phyloP scores from a whole-genome alignment of 23 tunicate genomes.

The Phallusia fumigata region DNA sequence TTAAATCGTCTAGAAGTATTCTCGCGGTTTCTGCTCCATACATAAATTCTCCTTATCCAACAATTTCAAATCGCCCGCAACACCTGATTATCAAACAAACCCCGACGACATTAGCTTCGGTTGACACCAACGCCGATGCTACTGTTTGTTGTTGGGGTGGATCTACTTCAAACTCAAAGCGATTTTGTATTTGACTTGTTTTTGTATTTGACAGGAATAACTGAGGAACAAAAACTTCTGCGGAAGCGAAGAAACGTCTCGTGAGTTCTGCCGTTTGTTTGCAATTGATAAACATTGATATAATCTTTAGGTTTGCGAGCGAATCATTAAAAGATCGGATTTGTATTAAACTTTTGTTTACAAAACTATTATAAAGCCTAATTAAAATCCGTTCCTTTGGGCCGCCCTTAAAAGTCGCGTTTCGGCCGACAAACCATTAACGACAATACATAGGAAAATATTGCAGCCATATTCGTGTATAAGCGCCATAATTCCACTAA shows the following conservation, averaged over 20 bases:
- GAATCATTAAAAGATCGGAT: too few relatives aligned
- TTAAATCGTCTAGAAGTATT: background rate
- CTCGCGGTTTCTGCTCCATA: background rate
- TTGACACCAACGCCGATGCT: background rate
- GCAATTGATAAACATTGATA: background rate
- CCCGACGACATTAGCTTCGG: background rate
- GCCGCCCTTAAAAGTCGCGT: too few relatives aligned
- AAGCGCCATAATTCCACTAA: too few relatives aligned
- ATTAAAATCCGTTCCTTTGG: too few relatives aligned
- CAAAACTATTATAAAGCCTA: too few relatives aligned
- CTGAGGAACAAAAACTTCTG: conserved; percentile 24
- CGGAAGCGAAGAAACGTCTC: conserved; percentile 21
- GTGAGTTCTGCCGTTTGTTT: background rate
- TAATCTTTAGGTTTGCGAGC: background rate
- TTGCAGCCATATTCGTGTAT: too few relatives aligned
- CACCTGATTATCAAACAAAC: background rate
- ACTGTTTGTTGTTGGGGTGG: background rate
- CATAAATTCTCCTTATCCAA: background rate
- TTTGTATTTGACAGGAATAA: conserved; percentile 19
- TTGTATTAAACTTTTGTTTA: too few relatives aligned
- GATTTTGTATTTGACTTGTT: too few relatives aligned
- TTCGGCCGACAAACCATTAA: too few relatives aligned
- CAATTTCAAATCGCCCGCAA: background rate
- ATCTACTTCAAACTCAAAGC: too few relatives aligned
- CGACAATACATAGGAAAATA: too few relatives aligned